Conservation (phyloP, 2,797 vertebrate species). For the Myiothlypis chrysogaster region DNA sequence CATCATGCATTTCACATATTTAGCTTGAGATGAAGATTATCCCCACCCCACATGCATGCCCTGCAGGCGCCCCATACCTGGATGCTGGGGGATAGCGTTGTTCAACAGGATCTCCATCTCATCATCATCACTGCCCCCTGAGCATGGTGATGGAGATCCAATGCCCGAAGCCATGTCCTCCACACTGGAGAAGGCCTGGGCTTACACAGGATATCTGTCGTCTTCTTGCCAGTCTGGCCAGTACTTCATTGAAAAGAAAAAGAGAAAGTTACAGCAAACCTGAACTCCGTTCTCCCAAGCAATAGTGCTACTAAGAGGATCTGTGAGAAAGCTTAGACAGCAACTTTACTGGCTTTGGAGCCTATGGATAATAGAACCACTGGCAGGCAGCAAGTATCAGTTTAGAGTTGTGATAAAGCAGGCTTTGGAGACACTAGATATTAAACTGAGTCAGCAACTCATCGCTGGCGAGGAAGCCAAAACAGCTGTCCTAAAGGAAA, state of each 20-base stretch:
- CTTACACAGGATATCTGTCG: background rate
- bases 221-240: conserved; percentile 1
- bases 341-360: background rate
- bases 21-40: background rate
- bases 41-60: background rate
- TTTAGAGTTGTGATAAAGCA: background rate
- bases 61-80: conserved; percentile 60
- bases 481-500: conserved; percentile 5
- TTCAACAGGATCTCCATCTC: conserved; percentile 79
- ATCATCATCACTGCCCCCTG: conserved; percentile 78
- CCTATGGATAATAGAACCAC: background rate
- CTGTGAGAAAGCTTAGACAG: background rate
- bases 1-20: background rate
- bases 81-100: conserved; percentile 73
- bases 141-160: conserved; percentile 77
- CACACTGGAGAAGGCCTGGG: background rate
- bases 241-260: background rate
- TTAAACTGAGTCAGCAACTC: conserved; percentile 29
- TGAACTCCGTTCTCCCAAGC: background rate
- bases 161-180: conserved; percentile 79
- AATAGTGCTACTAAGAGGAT: conserved; percentile 19
- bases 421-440: background rate
- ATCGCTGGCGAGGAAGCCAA: background rate
- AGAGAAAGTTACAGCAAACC: background rate
- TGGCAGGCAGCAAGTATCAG: background rate